Conservation (phyloP, 2,113 vertebrate genomes). For the Sprattus sprattus region DNA sequence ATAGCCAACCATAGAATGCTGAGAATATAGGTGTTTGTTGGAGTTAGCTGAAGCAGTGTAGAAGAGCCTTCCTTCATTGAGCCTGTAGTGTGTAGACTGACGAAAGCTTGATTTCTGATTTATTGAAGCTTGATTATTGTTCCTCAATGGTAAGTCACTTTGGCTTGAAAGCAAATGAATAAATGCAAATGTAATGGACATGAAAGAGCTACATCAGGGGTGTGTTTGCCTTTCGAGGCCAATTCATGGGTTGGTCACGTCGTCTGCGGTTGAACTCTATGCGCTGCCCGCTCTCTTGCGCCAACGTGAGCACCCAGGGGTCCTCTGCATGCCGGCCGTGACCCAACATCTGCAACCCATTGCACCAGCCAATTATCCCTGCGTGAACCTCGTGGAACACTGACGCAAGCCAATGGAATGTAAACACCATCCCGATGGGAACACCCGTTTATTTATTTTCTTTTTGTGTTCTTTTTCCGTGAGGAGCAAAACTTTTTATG, state of each 20-base stretch:
- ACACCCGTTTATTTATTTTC: slow-evolving; percentile 42
- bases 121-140: neutral
- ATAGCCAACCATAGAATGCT: neutral
- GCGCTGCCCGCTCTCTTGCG: neutral
- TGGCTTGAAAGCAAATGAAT: neutral
- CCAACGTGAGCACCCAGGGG: slow-evolving; percentile 30
- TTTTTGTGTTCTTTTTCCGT: slow-evolving; percentile 17
- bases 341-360: slow-evolving; percentile 53
- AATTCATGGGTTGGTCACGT: neutral
- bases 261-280: neutral
- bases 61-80: neutral
- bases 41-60: neutral
- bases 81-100: neutral
- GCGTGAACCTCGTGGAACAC: slow-evolving; percentile 51
- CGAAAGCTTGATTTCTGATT: neutral
- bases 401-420: slow-evolving; percentile 50
- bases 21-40: neutral
- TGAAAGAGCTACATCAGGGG: neutral
- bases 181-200: neutral
- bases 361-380: slow-evolving; percentile 48
- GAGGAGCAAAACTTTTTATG: slow-evolving; percentile 24
- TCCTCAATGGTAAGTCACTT: neutral
- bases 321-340: slow-evolving; percentile 15
- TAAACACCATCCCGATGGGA: slow-evolving; percentile 45
- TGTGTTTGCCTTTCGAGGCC: neutral